Percentiles rank a stretch among this genome's conserved stretches.
Evolutionary conservation across 2,113 vertebrate species (phyloP).

Genomic region (Crotalus helleri): DNA sequence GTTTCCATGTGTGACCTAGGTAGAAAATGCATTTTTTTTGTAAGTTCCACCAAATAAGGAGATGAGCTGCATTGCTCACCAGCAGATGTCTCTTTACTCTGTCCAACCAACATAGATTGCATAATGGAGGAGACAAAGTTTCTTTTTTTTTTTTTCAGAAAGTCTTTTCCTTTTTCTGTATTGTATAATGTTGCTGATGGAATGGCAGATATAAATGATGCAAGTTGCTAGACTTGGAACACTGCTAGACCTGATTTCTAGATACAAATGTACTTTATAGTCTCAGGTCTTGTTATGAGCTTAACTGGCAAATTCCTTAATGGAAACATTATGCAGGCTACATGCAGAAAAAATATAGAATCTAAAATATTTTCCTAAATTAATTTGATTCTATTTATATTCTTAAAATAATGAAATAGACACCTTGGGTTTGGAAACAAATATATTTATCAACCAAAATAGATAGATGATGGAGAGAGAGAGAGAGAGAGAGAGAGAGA

Average conservation of each 20-base stretch:
- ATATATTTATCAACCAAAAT: background rate
- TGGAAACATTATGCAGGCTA: background rate
- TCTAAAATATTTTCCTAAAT: background rate
- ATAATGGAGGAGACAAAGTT: slow-evolving; percentile 21
- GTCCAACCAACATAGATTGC: slow-evolving; percentile 35
- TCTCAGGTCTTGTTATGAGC: background rate
- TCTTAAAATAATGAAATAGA: background rate
- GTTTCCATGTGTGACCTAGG: background rate
- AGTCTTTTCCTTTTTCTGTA: background rate
- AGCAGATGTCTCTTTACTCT: slow-evolving; percentile 67
- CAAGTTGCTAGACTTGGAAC: background rate
- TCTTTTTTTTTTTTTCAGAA: background rate
- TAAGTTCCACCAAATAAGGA: accelerated
- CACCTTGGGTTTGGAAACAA: background rate
- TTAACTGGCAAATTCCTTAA: background rate
- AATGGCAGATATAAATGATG: background rate
- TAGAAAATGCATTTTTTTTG: background rate
- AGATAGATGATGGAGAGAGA: background rate
- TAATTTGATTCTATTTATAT: background rate
- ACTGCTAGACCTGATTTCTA: background rate
- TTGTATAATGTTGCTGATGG: background rate
- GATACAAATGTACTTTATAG: background rate
- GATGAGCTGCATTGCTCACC: slow-evolving; percentile 16
- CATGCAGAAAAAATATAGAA: background rate
- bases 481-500: background rate